Conservation (phyloP, 2,888 invertebrate species). For the Stenurella melanura region DNA sequence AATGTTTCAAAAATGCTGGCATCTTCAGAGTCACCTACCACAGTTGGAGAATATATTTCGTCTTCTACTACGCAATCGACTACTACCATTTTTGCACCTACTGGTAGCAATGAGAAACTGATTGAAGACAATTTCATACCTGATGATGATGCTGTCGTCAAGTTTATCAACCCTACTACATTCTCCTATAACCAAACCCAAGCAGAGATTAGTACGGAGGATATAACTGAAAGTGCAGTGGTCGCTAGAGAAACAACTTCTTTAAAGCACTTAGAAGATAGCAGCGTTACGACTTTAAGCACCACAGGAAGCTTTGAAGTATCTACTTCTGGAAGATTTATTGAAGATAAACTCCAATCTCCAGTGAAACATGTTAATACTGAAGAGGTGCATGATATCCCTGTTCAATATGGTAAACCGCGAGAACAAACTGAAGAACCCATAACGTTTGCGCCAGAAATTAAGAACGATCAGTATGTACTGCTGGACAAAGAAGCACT, state of each 20-base stretch:
- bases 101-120: constrained; percentile 28
- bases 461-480: constrained; percentile 75
- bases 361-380: constrained; percentile 64
- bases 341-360: constrained; percentile 1
- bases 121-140: constrained; percentile 55
- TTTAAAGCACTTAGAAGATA: constrained; percentile 18
- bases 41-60: neutral
- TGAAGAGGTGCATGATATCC: constrained; percentile 59
- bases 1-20: neutral
- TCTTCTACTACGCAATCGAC: constrained; percentile 1
- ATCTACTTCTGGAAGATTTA: neutral
- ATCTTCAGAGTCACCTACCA: neutral
- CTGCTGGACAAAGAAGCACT: constrained; percentile 78
- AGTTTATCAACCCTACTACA: constrained; percentile 42
- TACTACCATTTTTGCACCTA: constrained; percentile 10
- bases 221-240: neutral
- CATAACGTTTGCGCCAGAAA: constrained; percentile 65
- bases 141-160: constrained; percentile 42
- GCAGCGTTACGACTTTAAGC: neutral
- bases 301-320: constrained; percentile 1
- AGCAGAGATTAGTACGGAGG: neutral
- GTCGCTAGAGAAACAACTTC: neutral
- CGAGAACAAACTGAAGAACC: constrained; percentile 55
- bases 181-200: constrained; percentile 25
- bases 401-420: constrained; percentile 45